phyloP scores from a whole-genome alignment of 2,797 vertebrate genomes.

The Micromesistius poutassou region DNA sequence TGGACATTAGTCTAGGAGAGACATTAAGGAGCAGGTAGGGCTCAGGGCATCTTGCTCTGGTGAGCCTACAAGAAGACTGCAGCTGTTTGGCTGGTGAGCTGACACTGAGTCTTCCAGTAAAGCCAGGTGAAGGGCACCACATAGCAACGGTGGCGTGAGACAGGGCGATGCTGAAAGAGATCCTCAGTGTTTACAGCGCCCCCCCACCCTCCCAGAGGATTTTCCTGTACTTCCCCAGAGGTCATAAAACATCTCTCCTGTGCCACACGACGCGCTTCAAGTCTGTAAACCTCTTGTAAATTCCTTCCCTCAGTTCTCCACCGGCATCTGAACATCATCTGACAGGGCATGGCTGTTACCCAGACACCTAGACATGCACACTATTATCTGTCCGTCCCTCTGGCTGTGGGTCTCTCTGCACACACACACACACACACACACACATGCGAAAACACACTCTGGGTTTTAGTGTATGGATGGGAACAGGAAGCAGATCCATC shows the following conservation, averaged over 20 bases:
- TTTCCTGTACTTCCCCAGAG: neutral
- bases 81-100: no score
- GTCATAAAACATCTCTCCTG: neutral
- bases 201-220: neutral
- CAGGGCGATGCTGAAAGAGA: neutral
- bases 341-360: neutral
- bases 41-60: no score
- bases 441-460: neutral
- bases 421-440: neutral
- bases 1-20: no score
- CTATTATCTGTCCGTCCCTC: neutral
- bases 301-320: neutral
- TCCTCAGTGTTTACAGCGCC: neutral
- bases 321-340: neutral
- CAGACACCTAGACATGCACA: neutral
- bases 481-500: neutral
- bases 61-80: no score
- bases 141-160: neutral
- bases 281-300: neutral
- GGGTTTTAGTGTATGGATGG: neutral
- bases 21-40: no score
- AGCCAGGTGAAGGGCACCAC: no score
- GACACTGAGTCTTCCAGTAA: neutral
- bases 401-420: neutral
- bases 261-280: neutral